Evolutionary conservation across 2,113 vertebrate genomes (phyloP).

Genomic region (Hassar affinis): DNA sequence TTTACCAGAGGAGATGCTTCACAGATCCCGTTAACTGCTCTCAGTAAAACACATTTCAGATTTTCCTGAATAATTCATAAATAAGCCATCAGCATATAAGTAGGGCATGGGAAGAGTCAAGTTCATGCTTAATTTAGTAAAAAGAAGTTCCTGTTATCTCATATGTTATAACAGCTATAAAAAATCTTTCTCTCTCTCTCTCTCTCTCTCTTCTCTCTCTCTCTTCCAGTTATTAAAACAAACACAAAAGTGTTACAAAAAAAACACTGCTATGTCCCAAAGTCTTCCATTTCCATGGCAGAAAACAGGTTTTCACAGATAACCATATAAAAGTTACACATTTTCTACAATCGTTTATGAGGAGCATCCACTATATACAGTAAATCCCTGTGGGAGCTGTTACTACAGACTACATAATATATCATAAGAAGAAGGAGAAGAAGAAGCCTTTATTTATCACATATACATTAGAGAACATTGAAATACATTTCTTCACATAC

Average conservation of each 20-base stretch:
- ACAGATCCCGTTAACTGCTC: not conserved
- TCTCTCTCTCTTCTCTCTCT: not conserved
- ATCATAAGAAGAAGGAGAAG: too few relatives aligned
- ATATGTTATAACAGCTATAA: not conserved
- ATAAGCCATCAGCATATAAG: not conserved
- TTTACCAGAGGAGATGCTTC: not conserved
- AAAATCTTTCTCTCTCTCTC: too few relatives aligned
- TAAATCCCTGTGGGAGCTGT: not conserved
- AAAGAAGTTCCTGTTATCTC: too few relatives aligned
- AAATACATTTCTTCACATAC: too few relatives aligned
- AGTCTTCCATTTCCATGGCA: not conserved
- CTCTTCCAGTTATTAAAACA: not conserved
- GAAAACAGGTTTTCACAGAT: too few relatives aligned
- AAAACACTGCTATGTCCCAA: not conserved
- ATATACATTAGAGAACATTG: too few relatives aligned
- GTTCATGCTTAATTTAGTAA: too few relatives aligned
- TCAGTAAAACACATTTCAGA: not conserved
- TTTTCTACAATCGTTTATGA: not conserved
- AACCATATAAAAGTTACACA: not conserved
- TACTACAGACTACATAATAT: too few relatives aligned
- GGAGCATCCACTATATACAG: not conserved
- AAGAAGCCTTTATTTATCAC: too few relatives aligned
- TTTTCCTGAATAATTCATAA: not conserved
- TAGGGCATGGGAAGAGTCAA: too few relatives aligned
- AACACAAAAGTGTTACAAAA: not conserved